These are phyloP conservation scores for Asbolus verrucosus DNA, from an alignment of 1,140 invertebrate species.

Conservation along the genomic window DNA sequence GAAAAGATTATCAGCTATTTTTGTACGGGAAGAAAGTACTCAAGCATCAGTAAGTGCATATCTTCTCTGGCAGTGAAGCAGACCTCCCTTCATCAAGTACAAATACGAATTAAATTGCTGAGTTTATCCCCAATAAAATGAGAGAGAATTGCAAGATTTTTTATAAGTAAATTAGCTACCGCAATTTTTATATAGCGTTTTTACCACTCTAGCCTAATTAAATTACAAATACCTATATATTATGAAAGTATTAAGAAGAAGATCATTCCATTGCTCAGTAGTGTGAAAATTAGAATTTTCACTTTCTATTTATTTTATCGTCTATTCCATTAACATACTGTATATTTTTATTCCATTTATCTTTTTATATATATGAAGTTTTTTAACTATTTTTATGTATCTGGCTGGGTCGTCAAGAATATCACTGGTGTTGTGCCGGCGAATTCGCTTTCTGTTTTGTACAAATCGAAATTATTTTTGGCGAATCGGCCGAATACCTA, in stretches of 20 bases:
- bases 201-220: conserved; percentile 22
- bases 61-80: background rate
- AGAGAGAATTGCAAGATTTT: conserved; percentile 38
- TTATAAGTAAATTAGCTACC: conserved; percentile 22
- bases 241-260: conserved; percentile 13
- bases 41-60: conserved; percentile 10
- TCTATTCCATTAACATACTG: conserved; percentile 6
- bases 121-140: background rate
- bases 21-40: too few relatives aligned
- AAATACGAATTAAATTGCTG: conserved; percentile 19
- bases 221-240: conserved; percentile 18
- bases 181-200: conserved; percentile 36
- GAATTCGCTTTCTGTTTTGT: background rate
- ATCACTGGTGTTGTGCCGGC: background rate
- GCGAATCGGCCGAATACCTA: conserved; percentile 3
- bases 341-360: conserved; percentile 22
- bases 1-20: too few relatives aligned
- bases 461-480: conserved; percentile 8
- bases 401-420: background rate
- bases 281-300: conserved; percentile 26
- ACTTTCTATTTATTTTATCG: conserved; percentile 27
- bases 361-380: conserved; percentile 14
- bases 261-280: conserved; percentile 33
- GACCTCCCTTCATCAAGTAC: background rate
- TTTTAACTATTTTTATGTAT: background rate